phyloP scores from a whole-genome alignment of 2,888 invertebrate species.

The Erebia epiphron region DNA sequence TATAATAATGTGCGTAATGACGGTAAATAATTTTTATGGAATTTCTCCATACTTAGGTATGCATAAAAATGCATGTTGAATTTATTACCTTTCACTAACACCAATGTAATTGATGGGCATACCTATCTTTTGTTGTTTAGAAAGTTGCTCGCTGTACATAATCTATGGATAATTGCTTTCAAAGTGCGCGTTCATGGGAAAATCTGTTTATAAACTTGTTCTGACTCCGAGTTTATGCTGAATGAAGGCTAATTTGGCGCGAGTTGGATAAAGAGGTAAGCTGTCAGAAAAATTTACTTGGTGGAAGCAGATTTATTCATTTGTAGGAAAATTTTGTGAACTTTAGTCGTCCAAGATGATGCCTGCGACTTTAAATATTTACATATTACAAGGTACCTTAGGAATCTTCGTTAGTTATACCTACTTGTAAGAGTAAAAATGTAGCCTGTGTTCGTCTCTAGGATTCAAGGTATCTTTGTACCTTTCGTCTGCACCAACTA shows the following conservation, averaged over 20 bases:
- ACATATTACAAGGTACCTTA: too few relatives aligned
- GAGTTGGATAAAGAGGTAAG: conserved; percentile 10
- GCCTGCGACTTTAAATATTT: too few relatives aligned
- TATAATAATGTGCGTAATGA: background rate
- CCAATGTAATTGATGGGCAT: conserved; percentile 23
- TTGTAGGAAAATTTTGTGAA: background rate
- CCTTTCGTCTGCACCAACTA: too few relatives aligned
- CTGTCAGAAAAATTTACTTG: background rate
- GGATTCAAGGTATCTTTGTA: too few relatives aligned
- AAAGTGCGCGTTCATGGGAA: conserved; percentile 26
- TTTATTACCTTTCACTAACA: conserved; percentile 24
- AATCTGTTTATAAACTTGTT: conserved; percentile 22
- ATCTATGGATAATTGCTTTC: conserved; percentile 27
- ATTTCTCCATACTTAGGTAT: conserved; percentile 5
- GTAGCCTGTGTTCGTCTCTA: too few relatives aligned
- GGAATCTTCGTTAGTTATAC: too few relatives aligned
- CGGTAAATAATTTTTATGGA: background rate
- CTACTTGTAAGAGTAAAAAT: too few relatives aligned
- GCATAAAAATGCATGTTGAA: conserved; percentile 15
- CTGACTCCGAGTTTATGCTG: conserved; percentile 1
- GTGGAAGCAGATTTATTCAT: background rate
- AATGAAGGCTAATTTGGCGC: conserved; percentile 10
- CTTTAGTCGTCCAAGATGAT: background rate
- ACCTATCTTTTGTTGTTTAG: conserved; percentile 27
- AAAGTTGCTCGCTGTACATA: conserved; percentile 23